Percentiles rank a stretch among this genome's conserved stretches.
Evolutionary conservation across 2,888 invertebrate species (phyloP).

Genomic region (Pollenia amentaria): DNA sequence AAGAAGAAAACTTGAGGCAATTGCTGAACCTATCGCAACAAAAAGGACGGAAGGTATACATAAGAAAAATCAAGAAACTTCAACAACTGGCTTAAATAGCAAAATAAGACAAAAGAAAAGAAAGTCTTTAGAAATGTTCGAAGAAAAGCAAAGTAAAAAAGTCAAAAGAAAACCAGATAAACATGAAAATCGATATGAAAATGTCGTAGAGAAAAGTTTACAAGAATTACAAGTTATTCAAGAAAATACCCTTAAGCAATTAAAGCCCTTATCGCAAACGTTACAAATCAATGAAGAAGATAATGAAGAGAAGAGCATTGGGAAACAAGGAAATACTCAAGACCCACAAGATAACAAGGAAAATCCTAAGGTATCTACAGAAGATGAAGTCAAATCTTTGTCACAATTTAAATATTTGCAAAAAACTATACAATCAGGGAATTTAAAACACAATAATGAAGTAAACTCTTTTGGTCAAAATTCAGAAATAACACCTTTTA

Average conservation of each 20-base stretch:
- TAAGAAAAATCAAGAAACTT: slow-evolving; percentile 58
- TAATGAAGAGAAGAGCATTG: not conserved
- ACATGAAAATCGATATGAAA: not conserved
- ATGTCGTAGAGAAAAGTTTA: not conserved
- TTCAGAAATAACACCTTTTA: not conserved
- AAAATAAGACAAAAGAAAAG: slow-evolving; percentile 44
- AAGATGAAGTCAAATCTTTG: not conserved
- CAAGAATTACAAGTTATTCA: not conserved
- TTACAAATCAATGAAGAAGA: not conserved
- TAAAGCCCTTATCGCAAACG: slow-evolving; percentile 9
- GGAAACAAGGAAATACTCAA: not conserved
- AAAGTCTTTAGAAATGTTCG: slow-evolving; percentile 32
- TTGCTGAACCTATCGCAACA: slow-evolving; percentile 76
- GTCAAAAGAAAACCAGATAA: slow-evolving; percentile 19
- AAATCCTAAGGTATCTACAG: not conserved
- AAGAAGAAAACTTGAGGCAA: slow-evolving; percentile 85
- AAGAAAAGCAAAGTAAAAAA: slow-evolving; percentile 50
- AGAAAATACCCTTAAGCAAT: not conserved
- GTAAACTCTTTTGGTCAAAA: not conserved
- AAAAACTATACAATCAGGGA: slow-evolving; percentile 10
- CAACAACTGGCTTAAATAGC: slow-evolving; percentile 44
- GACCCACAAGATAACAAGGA: not conserved
- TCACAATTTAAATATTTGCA: slow-evolving; percentile 13
- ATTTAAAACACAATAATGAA: not conserved
- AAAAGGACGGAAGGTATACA: not conserved